Percentiles rank a stretch among this genome's conserved stretches.
phyloP scores from a whole-genome alignment of 1,140 invertebrate species.

The Capitella teleta region DNA sequence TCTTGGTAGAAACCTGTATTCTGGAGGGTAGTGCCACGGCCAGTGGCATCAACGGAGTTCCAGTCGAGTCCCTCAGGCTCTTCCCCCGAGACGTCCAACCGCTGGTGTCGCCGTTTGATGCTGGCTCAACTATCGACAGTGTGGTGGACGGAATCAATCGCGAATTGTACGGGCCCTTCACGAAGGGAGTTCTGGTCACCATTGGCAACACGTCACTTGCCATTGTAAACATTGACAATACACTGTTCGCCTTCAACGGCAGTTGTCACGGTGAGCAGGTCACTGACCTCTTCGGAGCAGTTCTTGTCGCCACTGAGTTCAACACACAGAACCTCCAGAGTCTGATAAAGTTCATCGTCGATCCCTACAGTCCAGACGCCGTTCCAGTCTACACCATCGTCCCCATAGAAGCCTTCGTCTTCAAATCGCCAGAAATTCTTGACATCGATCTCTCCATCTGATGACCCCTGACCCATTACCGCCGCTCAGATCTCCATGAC shows the following conservation, averaged over 20 bases:
- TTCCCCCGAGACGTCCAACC: constrained; percentile 10
- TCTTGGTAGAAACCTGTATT: constrained; percentile 13
- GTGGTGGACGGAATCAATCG: constrained; percentile 11
- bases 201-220: constrained; percentile 9
- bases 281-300: constrained; percentile 10
- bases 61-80: constrained; percentile 6
- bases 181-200: constrained; percentile 11
- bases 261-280: constrained; percentile 12
- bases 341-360: constrained; percentile 12
- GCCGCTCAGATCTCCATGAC: no score
- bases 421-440: constrained; percentile 12
- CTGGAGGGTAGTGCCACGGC: constrained; percentile 11
- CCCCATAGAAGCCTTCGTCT: constrained; percentile 10
- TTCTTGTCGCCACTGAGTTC: constrained; percentile 10
- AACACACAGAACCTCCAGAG: constrained; percentile 15
- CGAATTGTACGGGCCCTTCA: constrained; percentile 11
- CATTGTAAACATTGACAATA: constrained; percentile 5
- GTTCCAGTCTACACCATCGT: constrained; percentile 12
- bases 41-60: constrained; percentile 2
- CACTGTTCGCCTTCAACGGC: constrained; percentile 12
- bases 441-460: constrained; percentile 7
- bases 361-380: constrained; percentile 11
- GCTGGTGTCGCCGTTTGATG: constrained; percentile 8
- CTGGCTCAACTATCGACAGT: constrained; percentile 12
- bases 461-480: no score